Evolutionary conservation across 2,888 invertebrate species (phyloP), one percentile per base, ranked within the genome.

Genomic region (Eupelmus urozonus): DNA sequence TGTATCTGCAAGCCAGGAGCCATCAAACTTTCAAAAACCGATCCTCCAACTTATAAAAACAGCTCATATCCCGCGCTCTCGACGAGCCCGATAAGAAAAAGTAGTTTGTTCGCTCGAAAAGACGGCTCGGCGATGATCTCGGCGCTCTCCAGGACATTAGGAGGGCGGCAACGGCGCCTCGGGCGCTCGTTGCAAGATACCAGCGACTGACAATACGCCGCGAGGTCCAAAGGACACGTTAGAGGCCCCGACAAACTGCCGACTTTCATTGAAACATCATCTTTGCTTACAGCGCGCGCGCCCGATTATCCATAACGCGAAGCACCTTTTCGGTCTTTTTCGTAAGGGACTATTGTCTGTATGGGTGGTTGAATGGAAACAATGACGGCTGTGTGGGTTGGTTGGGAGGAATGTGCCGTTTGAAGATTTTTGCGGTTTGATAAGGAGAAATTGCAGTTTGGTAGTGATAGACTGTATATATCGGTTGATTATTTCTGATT

Each of bases 211-310:
- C 66, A 85, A 86, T 85, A 82, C 78, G 78, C 81, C 77, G 78
- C 81, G n/a, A n/a, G n/a, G n/a, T 81, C 86, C 88, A 87, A 88
- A 88, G 83, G 79, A 84, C 85, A 87, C 88, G 82, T 88, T 85
- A 84, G 88, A 84, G 74, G 45, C 69, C 65, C n/a, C 55, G 18
- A 29, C 55, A 83, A 87, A 88, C 87, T 84, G 85, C 83, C 79
- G 80, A 63, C 82, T 85, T 85, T 87, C 87, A 88, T 88, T 88
- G 88, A 87, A 88, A 87, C 85, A 85, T 86, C 87, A 84, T 84
- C 84, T 83, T 84, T 83, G 82, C 73, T 82, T 81, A 67, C 78
- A 70, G 80, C 81, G 79, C 82, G n/a, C 80, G 75, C 83, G 80
- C 81, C 80, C 85, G 83, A 84, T 85, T 85, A 84, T 85, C 85